A percentile compares a stretch with the other conserved stretches of the same genome.
Conservation (phyloP, 2,113 vertebrate genomes). For the Pachycephala philippinensis region DNA sequence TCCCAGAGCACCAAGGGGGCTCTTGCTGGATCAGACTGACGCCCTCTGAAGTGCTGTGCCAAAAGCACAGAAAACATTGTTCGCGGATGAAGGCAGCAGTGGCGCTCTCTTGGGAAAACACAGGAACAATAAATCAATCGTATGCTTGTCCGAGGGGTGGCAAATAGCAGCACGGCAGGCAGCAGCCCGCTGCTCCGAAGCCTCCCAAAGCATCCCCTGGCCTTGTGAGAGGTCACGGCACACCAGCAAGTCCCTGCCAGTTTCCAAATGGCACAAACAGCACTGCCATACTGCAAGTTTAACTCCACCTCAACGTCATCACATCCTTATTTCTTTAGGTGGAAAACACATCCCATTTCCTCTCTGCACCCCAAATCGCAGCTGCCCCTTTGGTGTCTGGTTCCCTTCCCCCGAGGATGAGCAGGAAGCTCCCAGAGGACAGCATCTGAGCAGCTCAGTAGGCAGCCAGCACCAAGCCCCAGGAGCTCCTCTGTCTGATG, state of each 20-base stretch:
- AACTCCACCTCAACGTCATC: neutral
- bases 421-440: neutral
- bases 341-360: neutral
- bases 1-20: neutral
- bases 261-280: neutral
- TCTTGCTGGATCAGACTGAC: neutral
- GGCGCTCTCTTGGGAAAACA: neutral
- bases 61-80: neutral
- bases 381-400: neutral
- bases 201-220: neutral
- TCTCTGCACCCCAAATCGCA: neutral
- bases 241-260: neutral
- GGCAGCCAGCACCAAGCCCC: neutral
- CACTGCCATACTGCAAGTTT: fast-evolving
- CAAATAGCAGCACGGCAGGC: neutral
- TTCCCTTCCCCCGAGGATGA: neutral
- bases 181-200: neutral
- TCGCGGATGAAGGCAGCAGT: neutral
- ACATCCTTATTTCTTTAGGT: neutral
- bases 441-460: neutral
- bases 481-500: neutral
- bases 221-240: fast-evolving
- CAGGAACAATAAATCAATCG: neutral
- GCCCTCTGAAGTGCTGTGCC: neutral
- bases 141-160: neutral